Base-by-base conservation (phyloP, 2,888 invertebrate genomes). In the Mythimna ferrago region DNA sequence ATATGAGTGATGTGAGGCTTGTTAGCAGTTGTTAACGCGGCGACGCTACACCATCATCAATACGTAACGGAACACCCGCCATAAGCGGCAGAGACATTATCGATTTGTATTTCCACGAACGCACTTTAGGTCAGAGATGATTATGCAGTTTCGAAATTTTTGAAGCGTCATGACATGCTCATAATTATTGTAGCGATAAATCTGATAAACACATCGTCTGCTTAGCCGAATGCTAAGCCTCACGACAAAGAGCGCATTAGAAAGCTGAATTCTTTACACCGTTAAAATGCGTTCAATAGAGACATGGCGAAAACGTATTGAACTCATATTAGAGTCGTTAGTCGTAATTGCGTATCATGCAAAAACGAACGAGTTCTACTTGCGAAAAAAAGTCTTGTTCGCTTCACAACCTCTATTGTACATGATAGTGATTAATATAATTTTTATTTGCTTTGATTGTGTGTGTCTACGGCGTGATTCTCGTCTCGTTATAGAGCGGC, bases 371-470 rank as follows among this genome's bases (percentile, higher is more conserved):
- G 71, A 80, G 83, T 76, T 76, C 76, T 74, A 79, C 80, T 81
- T 71, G 77, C 71, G 73, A 76, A 88, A 88, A 93, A 53, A 93
- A 91, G 91, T 87, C 86, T 71, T 84, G 90, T 90, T 90, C 89
- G 90, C 90, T 88, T 82, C 87, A 88, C 86, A 85, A 86, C 86
- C 83, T 86, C 86, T 83, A 89, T 91, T 92, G 91, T 92, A 87
- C 81, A 86, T 86, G 84, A 85, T 86, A 86, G 86, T 92, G 93
- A 94, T 95, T 93, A 93, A 93, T 93, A 91, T 91, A 90, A 92
- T 92, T 93, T 92, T 93, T 94, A 93, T 94, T 93, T 92, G 91
- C 90, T 92, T 92, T 92, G 92, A 93, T 93, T 93, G 92, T 90
- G 89, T 87, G 78, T 89, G 88, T 89, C 86, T 89, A 85, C 82